phyloP scores from a whole-genome alignment of 2,797 vertebrate species.

The Corythornis leucogaster region DNA sequence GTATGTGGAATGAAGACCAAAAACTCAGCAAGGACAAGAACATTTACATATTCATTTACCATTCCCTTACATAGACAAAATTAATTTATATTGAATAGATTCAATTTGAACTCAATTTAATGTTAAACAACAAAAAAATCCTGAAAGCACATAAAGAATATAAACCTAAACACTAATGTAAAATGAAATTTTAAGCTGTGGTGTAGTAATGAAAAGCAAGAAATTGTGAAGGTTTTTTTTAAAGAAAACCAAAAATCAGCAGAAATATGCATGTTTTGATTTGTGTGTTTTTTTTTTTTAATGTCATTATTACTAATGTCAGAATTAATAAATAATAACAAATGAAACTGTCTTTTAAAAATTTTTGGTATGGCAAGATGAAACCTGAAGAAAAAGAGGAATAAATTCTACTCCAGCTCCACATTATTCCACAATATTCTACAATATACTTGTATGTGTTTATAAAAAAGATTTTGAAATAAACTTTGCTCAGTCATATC shows the following conservation, averaged over 20 bases:
- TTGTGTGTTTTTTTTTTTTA: background rate
- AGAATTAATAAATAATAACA: background rate
- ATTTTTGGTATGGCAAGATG: background rate
- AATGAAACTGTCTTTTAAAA: background rate
- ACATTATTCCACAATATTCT: background rate
- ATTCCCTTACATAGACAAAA: background rate
- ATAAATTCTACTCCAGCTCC: background rate
- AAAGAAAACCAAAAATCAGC: rapidly evolving
- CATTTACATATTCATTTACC: background rate
- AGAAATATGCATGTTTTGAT: background rate
- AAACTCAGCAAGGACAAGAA: background rate
- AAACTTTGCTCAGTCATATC: background rate
- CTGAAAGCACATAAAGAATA: background rate
- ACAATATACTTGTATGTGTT: background rate
- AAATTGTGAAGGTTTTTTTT: background rate
- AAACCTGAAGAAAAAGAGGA: background rate
- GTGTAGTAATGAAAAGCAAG: background rate
- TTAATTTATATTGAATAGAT: background rate
- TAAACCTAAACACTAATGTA: background rate
- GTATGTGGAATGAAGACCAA: background rate
- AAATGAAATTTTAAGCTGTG: background rate
- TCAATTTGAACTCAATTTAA: background rate
- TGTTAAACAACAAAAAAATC: background rate
- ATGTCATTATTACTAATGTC: background rate
- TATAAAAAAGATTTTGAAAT: background rate